These are phyloP conservation scores for Antheraea yamamai DNA, from an alignment of 2,888 invertebrate genomes.

Conservation along the genomic window DNA sequence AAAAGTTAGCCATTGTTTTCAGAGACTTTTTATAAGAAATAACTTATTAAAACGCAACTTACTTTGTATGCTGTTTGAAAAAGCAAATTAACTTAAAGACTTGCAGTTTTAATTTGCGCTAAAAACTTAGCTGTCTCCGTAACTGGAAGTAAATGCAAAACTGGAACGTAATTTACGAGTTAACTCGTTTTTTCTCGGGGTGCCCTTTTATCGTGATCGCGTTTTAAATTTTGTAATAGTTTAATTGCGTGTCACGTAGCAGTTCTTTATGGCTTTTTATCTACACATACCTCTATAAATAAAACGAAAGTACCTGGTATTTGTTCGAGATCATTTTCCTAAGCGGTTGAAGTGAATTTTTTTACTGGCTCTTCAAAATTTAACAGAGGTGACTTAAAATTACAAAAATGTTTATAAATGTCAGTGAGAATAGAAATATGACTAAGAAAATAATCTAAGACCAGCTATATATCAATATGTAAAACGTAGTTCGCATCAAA, in stretches of 20 bases:
- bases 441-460: too few relatives aligned
- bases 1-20: neutral
- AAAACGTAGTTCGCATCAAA: too few relatives aligned
- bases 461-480: too few relatives aligned
- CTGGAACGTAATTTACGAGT: slow-evolving; percentile 10
- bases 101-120: slow-evolving; percentile 13
- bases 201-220: slow-evolving; percentile 25
- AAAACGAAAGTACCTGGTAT: too few relatives aligned
- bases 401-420: too few relatives aligned
- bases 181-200: slow-evolving; percentile 19
- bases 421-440: too few relatives aligned
- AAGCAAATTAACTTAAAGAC: slow-evolving; percentile 13
- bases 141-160: slow-evolving; percentile 14
- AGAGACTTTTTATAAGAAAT: neutral
- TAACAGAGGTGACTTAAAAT: too few relatives aligned
- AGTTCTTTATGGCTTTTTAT: neutral
- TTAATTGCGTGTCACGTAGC: slow-evolving; percentile 7
- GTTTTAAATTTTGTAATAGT: slow-evolving; percentile 25
- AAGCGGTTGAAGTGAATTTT: too few relatives aligned
- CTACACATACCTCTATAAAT: too few relatives aligned
- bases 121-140: slow-evolving; percentile 5
- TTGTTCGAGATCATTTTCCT: too few relatives aligned
- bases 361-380: too few relatives aligned
- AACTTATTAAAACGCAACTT: neutral
- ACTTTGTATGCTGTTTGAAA: slow-evolving; percentile 10